Percentiles rank a stretch among this genome's conserved stretches.
Conservation (phyloP, 2,797 vertebrate species). For the Mycteria americana region DNA sequence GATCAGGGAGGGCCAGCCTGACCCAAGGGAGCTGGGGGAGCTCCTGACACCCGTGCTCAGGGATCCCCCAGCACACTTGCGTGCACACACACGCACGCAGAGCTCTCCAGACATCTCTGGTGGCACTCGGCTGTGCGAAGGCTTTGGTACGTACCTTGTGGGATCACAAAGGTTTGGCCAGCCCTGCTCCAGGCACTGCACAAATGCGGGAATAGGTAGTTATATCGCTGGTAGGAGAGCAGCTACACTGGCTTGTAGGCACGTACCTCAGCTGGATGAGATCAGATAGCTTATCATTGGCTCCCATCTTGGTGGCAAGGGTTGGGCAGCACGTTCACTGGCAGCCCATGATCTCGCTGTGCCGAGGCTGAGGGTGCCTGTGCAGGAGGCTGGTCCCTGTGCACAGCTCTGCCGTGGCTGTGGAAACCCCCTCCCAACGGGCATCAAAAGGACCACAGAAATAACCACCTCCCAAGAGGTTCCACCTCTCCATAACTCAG, state of each 20-base stretch:
- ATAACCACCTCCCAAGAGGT: background rate
- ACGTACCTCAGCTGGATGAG: background rate
- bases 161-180: background rate
- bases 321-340: rapidly evolving
- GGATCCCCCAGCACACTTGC: background rate
- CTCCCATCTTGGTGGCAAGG: background rate
- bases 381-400: background rate
- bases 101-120: background rate
- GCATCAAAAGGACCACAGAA: background rate
- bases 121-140: background rate
- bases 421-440: background rate
- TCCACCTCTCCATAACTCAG: background rate
- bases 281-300: background rate
- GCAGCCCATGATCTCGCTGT: rapidly evolving
- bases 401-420: background rate
- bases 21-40: background rate
- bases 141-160: background rate
- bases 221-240: background rate
- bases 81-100: background rate
- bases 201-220: background rate
- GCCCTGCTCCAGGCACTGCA: background rate
- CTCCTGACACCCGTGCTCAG: background rate
- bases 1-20: background rate
- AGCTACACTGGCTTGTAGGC: background rate
- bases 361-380: background rate